phyloP scores from a whole-genome alignment of 2,113 vertebrate species.

The Polypterus senegalus region DNA sequence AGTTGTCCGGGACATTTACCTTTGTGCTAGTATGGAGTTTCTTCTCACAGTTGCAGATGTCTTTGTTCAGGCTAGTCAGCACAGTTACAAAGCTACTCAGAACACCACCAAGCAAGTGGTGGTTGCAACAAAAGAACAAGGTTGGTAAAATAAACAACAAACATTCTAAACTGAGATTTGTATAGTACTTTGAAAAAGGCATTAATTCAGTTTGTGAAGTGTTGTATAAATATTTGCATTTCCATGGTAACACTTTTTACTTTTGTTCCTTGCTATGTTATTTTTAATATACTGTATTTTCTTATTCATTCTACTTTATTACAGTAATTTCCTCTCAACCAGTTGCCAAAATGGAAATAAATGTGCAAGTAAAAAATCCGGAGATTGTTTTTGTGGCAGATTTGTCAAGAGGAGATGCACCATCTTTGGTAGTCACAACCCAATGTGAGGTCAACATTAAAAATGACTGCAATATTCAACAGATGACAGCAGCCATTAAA shows the following conservation, averaged over 20 bases:
- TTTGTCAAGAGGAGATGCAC: slow-evolving; percentile 77
- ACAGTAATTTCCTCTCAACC: slow-evolving; percentile 40
- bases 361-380: slow-evolving; percentile 74
- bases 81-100: slow-evolving; percentile 52
- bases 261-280: slow-evolving; percentile 14
- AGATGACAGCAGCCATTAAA: slow-evolving; percentile 67
- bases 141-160: slow-evolving; percentile 30
- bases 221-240: no score
- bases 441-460: slow-evolving; percentile 75
- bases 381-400: slow-evolving; percentile 95
- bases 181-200: not conserved
- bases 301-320: no score
- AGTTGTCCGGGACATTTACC: slow-evolving; percentile 74
- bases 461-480: slow-evolving; percentile 44
- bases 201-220: not conserved
- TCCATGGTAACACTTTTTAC: no score
- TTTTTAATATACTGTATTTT: slow-evolving; percentile 2
- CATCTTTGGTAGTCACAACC: slow-evolving; percentile 77
- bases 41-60: slow-evolving; percentile 77
- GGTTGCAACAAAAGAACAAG: slow-evolving; percentile 48
- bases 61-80: slow-evolving; percentile 70
- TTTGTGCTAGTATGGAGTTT: slow-evolving; percentile 95
- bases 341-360: slow-evolving; percentile 63
- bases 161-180: not conserved
- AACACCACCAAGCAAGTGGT: slow-evolving; percentile 47